Conservation (phyloP, 2,888 invertebrate species). For the Phania funesta region DNA sequence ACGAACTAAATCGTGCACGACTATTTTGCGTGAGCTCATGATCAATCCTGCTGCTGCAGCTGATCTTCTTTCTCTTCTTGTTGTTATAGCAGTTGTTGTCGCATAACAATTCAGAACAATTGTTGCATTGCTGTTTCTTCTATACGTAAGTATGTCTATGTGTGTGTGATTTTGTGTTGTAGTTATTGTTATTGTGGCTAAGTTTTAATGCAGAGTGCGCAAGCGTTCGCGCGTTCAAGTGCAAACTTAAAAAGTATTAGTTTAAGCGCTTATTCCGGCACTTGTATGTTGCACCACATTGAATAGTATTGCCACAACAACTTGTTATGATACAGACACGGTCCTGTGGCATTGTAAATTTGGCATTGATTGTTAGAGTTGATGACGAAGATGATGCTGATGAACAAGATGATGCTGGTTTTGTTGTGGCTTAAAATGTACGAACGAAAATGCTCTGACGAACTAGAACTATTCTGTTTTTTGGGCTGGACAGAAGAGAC, state of each 20-base stretch:
- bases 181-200: slow-evolving; percentile 10
- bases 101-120: slow-evolving; percentile 58
- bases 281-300: slow-evolving; percentile 50
- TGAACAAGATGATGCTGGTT: slow-evolving; percentile 13
- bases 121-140: slow-evolving; percentile 44
- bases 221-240: slow-evolving; percentile 65
- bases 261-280: slow-evolving; percentile 57
- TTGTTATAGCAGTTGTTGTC: slow-evolving; percentile 33
- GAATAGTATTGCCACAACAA: slow-evolving; percentile 14
- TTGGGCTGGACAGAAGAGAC: no score
- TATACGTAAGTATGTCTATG: no score
- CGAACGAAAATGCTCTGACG: no score
- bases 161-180: background rate
- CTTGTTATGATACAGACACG: slow-evolving; percentile 2
- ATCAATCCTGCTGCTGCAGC: slow-evolving; percentile 73
- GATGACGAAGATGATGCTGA: slow-evolving; percentile 41
- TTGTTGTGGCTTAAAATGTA: no score
- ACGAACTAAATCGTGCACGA: slow-evolving; percentile 80
- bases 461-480: no score
- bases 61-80: slow-evolving; percentile 33
- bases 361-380: slow-evolving; percentile 50
- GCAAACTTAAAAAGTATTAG: slow-evolving; percentile 63
- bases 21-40: slow-evolving; percentile 80
- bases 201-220: slow-evolving; percentile 32
- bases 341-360: slow-evolving; percentile 17